These are phyloP conservation scores for Sussaba pulchella DNA, from an alignment of 2,888 invertebrate genomes.

Conservation along the genomic window DNA sequence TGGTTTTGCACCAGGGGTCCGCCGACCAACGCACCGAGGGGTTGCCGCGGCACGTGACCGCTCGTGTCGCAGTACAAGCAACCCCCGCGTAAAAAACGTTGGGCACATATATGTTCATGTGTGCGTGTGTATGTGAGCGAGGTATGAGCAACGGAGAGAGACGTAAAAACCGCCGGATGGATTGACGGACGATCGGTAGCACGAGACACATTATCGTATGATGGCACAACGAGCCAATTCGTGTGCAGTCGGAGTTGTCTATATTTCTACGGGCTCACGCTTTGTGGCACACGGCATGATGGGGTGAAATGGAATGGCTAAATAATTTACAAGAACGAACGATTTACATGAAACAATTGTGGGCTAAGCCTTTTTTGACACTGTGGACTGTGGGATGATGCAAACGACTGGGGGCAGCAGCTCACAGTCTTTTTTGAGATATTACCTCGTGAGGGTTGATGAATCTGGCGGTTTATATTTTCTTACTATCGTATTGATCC, in stretches of 20 bases:
- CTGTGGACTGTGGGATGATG: neutral
- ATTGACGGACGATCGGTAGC: conserved; percentile 76
- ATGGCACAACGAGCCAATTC: conserved; percentile 51
- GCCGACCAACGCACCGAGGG: conserved; percentile 65
- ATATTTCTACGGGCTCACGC: neutral
- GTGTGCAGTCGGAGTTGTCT: conserved; percentile 11
- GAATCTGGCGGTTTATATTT: too few species aligned
- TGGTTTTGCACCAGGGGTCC: conserved; percentile 69
- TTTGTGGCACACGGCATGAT: neutral
- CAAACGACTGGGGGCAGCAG: too few species aligned
- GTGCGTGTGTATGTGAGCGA: conserved; percentile 44
- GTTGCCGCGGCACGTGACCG: conserved; percentile 78
- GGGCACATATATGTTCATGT: too few species aligned
- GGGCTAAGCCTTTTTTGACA: neutral
- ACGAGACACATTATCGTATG: conserved; percentile 77
- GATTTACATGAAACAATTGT: conserved; percentile 1
- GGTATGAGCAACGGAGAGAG: conserved; percentile 38
- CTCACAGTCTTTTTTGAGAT: too few species aligned
- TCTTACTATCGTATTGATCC: too few species aligned
- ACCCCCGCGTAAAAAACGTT: conserved; percentile 67
- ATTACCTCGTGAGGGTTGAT: too few species aligned
- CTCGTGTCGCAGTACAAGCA: conserved; percentile 76
- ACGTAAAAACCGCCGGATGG: conserved; percentile 65
- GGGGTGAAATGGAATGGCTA: conserved; percentile 10
- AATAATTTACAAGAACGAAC: conserved; percentile 1